phyloP scores from a whole-genome alignment of 2,888 invertebrate species.

The Melinaea marsaeus region DNA sequence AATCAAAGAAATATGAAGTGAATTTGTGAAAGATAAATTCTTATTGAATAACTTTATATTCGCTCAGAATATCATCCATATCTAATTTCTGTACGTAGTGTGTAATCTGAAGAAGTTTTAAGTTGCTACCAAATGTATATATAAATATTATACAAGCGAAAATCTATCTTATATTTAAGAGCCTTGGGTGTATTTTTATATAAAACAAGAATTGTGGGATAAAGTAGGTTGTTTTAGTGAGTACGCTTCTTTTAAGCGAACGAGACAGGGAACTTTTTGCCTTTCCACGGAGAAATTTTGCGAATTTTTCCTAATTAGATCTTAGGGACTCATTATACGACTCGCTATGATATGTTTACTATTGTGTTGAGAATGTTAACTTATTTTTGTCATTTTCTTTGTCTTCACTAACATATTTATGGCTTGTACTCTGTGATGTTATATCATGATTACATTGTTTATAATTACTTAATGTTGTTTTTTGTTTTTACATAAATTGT shows the following conservation, averaged over 20 bases:
- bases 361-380: slow-evolving; percentile 11
- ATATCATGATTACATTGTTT: no score
- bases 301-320: slow-evolving; percentile 32
- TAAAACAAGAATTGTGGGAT: slow-evolving; percentile 11
- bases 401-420: background rate
- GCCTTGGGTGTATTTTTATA: slow-evolving; percentile 12
- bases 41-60: slow-evolving; percentile 7
- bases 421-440: no score
- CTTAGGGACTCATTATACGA: slow-evolving; percentile 27
- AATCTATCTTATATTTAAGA: slow-evolving; percentile 11
- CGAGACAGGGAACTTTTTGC: slow-evolving; percentile 24
- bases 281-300: slow-evolving; percentile 21
- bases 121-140: slow-evolving; percentile 23
- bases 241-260: slow-evolving; percentile 25
- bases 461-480: no score
- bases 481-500: no score
- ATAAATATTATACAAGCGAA: slow-evolving; percentile 11
- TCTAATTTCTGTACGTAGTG: slow-evolving; percentile 51
- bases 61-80: slow-evolving; percentile 50
- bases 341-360: slow-evolving; percentile 19
- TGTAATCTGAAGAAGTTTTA: slow-evolving; percentile 45
- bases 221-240: slow-evolving; percentile 21
- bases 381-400: background rate
- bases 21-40: slow-evolving; percentile 2
- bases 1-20: no score